A percentile compares a stretch with the other conserved stretches of the same genome.
These are phyloP conservation scores for Pristis pectinata DNA, from an alignment of 2,797 vertebrate species.

Conservation along the genomic window DNA sequence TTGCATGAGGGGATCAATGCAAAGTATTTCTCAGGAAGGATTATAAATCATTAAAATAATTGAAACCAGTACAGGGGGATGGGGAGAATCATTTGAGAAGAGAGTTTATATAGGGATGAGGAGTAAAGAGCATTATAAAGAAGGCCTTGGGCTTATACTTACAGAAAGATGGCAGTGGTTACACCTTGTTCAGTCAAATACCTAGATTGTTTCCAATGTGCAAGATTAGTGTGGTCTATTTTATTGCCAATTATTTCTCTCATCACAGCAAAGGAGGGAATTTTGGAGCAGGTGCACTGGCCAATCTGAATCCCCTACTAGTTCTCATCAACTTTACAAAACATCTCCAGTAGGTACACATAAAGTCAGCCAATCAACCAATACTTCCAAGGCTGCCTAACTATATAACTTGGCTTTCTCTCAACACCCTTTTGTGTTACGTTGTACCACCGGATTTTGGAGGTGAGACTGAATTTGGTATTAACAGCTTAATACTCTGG, in stretches of 20 bases:
- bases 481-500: background rate
- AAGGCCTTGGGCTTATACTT: background rate
- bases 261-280: background rate
- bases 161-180: background rate
- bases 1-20: background rate
- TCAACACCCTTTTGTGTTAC: background rate
- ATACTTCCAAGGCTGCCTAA: background rate
- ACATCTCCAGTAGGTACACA: background rate
- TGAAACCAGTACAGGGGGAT: too few species aligned
- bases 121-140: background rate
- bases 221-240: background rate
- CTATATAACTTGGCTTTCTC: background rate
- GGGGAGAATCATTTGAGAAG: background rate
- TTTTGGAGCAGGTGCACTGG: background rate
- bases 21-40: background rate
- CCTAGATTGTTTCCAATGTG: background rate
- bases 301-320: background rate
- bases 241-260: background rate
- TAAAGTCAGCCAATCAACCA: background rate
- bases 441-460: background rate
- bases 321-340: background rate
- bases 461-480: background rate
- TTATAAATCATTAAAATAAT: background rate
- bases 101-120: too few species aligned
- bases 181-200: background rate